phyloP scores from a whole-genome alignment of 2,113 vertebrate species.

The Mormyrus iriodes region DNA sequence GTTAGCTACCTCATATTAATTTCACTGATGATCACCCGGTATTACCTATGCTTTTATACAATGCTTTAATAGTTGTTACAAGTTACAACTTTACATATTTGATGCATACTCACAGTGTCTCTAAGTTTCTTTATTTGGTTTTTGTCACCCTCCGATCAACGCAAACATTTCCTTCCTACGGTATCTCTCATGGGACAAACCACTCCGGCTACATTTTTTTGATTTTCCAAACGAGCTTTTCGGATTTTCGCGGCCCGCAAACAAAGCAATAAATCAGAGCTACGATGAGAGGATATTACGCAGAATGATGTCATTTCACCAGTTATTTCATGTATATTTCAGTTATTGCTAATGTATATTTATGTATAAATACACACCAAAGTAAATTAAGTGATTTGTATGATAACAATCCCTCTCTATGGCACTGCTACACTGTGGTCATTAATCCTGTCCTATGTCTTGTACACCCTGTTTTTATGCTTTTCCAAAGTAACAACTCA shows the following conservation, averaged over 20 bases:
- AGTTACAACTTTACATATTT: neutral
- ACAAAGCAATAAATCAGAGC: neutral
- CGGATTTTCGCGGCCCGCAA: neutral
- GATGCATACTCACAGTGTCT: neutral
- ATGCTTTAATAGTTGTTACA: neutral
- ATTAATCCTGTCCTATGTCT: neutral
- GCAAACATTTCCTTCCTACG: slow-evolving; percentile 24
- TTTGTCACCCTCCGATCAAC: slow-evolving; percentile 3
- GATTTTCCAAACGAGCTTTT: slow-evolving; percentile 20
- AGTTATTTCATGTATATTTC: neutral
- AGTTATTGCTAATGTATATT: neutral
- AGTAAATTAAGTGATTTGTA: neutral
- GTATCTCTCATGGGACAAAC: slow-evolving; percentile 23
- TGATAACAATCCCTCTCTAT: neutral
- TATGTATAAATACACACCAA: neutral
- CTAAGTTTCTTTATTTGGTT: slow-evolving; percentile 19
- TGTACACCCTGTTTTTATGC: neutral
- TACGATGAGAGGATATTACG: neutral
- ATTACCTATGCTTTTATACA: neutral
- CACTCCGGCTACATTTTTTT: neutral
- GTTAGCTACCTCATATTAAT: neutral
- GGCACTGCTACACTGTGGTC: neutral
- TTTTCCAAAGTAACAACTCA: neutral
- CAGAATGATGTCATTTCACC: neutral
- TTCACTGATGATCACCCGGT: neutral